Conservation (phyloP, 2,113 vertebrate genomes). For the Bettongia penicillata region DNA sequence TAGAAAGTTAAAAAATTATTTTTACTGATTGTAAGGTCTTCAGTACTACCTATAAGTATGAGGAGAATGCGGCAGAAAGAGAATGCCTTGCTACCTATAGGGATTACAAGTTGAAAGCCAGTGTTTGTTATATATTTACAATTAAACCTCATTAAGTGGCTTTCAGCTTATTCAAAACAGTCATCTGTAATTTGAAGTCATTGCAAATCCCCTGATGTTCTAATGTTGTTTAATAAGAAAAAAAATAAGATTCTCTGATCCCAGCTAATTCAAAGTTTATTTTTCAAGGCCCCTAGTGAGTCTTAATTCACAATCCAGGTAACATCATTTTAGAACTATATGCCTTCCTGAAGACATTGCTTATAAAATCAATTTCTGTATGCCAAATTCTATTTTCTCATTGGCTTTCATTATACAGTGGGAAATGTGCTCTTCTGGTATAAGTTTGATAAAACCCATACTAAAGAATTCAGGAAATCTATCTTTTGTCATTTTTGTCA, state of each 20-base stretch:
- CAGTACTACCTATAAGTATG: slow-evolving; percentile 49
- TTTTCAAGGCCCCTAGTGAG: slow-evolving; percentile 37
- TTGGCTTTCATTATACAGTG: slow-evolving; percentile 50
- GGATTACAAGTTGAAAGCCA: slow-evolving; percentile 27
- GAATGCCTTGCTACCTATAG: slow-evolving; percentile 42
- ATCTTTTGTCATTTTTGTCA: background rate
- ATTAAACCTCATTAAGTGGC: slow-evolving; percentile 45
- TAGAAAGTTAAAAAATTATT: slow-evolving; percentile 64
- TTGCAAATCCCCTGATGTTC: slow-evolving; percentile 32
- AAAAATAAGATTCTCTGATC: background rate
- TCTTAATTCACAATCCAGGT: slow-evolving; percentile 27
- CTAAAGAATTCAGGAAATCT: background rate
- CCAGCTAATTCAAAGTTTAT: slow-evolving; percentile 42
- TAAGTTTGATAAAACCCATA: background rate
- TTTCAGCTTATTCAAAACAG: slow-evolving; percentile 51
- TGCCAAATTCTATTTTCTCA: slow-evolving; percentile 12
- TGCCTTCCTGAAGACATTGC: slow-evolving; percentile 43
- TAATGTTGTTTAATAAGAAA: background rate
- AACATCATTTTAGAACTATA: slow-evolving; percentile 50
- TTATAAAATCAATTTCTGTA: slow-evolving; percentile 43
- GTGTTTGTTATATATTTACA: slow-evolving; percentile 49
- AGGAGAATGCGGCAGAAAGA: slow-evolving; percentile 20
- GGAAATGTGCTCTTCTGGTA: slow-evolving; percentile 36
- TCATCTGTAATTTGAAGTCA: slow-evolving; percentile 2
- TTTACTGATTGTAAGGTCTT: slow-evolving; percentile 46